A percentile compares a stretch with the other conserved stretches of the same genome.
Conservation (phyloP, 35 echinoderm and acorn worm species). For the Apostichopus japonicus region DNA sequence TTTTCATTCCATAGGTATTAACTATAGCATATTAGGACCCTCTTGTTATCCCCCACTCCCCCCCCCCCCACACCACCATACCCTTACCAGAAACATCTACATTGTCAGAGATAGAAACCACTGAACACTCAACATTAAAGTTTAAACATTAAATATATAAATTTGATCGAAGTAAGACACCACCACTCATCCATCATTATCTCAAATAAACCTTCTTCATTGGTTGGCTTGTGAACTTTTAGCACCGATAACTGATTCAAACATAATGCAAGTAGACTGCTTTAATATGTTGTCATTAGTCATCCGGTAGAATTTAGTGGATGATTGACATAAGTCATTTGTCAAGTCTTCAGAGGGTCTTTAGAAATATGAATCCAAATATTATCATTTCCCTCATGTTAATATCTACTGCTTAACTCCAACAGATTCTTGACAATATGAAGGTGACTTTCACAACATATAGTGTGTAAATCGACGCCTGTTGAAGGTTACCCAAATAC, state of each 20-base stretch:
- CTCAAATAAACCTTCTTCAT: not conserved
- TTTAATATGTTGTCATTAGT: too few relatives aligned
- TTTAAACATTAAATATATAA: not conserved
- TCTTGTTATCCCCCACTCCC: too few relatives aligned
- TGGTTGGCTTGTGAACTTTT: not conserved
- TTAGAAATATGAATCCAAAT: constrained; percentile 24
- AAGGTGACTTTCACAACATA: constrained; percentile 29
- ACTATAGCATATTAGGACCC: too few relatives aligned
- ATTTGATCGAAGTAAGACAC: not conserved
- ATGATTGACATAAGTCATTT: constrained; percentile 24
- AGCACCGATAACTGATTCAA: not conserved
- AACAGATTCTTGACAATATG: not conserved
- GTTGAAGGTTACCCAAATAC: constrained; percentile 13
- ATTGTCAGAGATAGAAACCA: too few relatives aligned
- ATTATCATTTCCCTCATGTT: constrained; percentile 38
- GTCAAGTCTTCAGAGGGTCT: not conserved
- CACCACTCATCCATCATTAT: not conserved
- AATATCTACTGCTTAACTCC: not conserved
- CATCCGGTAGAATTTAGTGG: not conserved
- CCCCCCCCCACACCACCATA: too few relatives aligned
- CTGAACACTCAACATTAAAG: too few relatives aligned
- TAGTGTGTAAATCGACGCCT: not conserved
- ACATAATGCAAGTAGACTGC: not conserved
- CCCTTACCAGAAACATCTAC: too few relatives aligned
- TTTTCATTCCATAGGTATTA: too few relatives aligned